Base-by-base conservation (phyloP, 2,113 vertebrate genomes). In the Anolis sagrei region DNA sequence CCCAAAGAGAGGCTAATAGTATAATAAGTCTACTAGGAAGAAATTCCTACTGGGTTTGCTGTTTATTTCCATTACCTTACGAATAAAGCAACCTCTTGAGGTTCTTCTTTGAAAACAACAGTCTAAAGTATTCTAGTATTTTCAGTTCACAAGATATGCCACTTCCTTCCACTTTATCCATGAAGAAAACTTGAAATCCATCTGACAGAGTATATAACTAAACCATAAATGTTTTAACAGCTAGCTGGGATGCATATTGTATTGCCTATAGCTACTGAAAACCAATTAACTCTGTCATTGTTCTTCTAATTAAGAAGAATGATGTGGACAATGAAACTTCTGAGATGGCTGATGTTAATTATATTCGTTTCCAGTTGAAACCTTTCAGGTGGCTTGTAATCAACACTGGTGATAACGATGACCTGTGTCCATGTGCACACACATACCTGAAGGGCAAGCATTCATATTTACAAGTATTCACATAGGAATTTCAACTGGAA, bases 291-390 rank as follows among this genome's bases (percentile, higher is more conserved):
- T 25, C 80, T 72, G 2, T 32, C 76, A 36, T 29, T 89, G 21
- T 74, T 85, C n/a, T 86, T 23, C 0, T 1, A 64, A 76, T 83
- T 44, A 69, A 21, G 11, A 92, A 79, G 5, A 87, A 36, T n/a
- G 5, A 6, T 32, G 10, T 54, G 1, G 32, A 64, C 9, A 75
- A 62, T 82, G 69, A 64, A 18, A 75, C 16, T 76, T n/a, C 25
- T 25, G 69, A 49, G 73, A 39, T 80, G 74, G 2, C n/a, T 62
- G 1, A 2, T 25, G 61, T 3, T 70, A 80, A 32, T 29, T 29
- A 78, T 18, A 70, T 29, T 89, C 76, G 1, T 85, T 19, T 79
- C 16, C 11, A 76, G 62, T 16, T 74, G 10, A 70, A 78, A 80
- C 5, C 62, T 32, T 84, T 44, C 70, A 81, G 82, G 66, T 76